Evolutionary conservation across 2,888 invertebrate species (phyloP), one percentile per base, ranked within the genome.

Genomic region (Pseudococcus longispinus): DNA sequence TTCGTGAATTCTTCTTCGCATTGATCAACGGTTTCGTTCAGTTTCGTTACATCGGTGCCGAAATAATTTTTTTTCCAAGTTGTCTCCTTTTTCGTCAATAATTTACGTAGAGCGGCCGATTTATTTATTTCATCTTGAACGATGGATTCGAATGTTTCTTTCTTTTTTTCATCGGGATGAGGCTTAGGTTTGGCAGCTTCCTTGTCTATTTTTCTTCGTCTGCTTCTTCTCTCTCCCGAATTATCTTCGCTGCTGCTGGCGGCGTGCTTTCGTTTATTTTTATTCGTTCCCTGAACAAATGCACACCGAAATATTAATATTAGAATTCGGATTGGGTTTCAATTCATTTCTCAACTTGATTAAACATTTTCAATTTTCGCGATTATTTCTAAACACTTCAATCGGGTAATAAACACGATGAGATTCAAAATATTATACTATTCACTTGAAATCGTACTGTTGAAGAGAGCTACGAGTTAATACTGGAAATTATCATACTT

Each of bases 171-270:
- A 42, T 44, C 70, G 0, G 42, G 37, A 23, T 65, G 15, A 18
- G 42, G 60, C 8, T 37, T 29, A 15, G 29, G 37, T 23, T 84
- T 46, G n/a, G 6, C n/a, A 2, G 5, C 15, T 60, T 55, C 55
- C 11, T 29, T n/a, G 23, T 13, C 13, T 4, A 42, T 29, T 83
- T 82, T 82, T 26, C 13, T 51, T 26, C 46, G 23, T 55, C 51
- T 15, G n/a, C 15, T 26, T 55, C 23, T 46, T 51, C 6, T 46
- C n/a, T 26, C 37, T 15, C 18, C 18, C 3, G 83, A 23, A 55
- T 20, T 26, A n/a, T 83, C 83, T 11, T 83, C 83, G 29, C 83
- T 51, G 83, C 83, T 83, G 8, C 51, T 83, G 32, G 11, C 32
- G 32, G 11, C 32, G 32, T 42, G 13, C 18, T 55, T 83, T 13